phyloP scores from a whole-genome alignment of 1,140 invertebrate genomes.

The Zaprionus nigranus region DNA sequence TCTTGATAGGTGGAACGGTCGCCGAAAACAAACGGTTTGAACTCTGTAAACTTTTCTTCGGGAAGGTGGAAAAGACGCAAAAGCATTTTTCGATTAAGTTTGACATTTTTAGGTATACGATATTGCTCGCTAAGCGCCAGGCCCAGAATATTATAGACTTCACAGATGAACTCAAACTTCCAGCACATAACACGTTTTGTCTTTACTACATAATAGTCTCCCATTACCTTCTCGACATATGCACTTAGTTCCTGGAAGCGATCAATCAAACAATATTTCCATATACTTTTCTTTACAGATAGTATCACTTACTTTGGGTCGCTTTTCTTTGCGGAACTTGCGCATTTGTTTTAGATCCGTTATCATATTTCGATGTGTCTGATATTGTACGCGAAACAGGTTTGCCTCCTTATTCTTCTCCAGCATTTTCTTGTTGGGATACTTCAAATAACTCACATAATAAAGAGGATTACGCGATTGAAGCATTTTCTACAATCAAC shows the following conservation, averaged over 20 bases:
- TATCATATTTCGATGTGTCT: slow-evolving; percentile 76
- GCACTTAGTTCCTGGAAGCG: slow-evolving; percentile 16
- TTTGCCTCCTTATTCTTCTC: slow-evolving; percentile 60
- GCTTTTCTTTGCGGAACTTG: slow-evolving; percentile 37
- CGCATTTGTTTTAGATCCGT: slow-evolving; percentile 57
- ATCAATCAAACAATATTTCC: not conserved
- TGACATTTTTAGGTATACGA: slow-evolving; percentile 34
- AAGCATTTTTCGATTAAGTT: not conserved
- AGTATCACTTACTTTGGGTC: slow-evolving; percentile 24
- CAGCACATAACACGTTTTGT: slow-evolving; percentile 79
- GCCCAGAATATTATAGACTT: slow-evolving; percentile 74
- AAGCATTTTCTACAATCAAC: slow-evolving; percentile 69
- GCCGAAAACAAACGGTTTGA: slow-evolving; percentile 64
- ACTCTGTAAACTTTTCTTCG: slow-evolving; percentile 57
- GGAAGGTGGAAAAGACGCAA: slow-evolving; percentile 50
- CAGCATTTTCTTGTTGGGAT: slow-evolving; percentile 61
- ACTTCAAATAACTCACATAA: slow-evolving; percentile 60
- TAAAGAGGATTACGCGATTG: slow-evolving; percentile 72
- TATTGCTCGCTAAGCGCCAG: slow-evolving; percentile 65
- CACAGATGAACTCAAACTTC: slow-evolving; percentile 79
- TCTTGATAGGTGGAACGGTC: slow-evolving; percentile 69
- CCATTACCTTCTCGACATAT: slow-evolving; percentile 75
- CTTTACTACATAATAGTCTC: slow-evolving; percentile 73
- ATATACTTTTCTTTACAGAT: not conserved
- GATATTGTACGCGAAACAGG: slow-evolving; percentile 74